Percentiles rank a stretch among this genome's conserved stretches.
Evolutionary conservation across 2,888 invertebrate species (phyloP).

Genomic region (Pherbina coryleti): DNA sequence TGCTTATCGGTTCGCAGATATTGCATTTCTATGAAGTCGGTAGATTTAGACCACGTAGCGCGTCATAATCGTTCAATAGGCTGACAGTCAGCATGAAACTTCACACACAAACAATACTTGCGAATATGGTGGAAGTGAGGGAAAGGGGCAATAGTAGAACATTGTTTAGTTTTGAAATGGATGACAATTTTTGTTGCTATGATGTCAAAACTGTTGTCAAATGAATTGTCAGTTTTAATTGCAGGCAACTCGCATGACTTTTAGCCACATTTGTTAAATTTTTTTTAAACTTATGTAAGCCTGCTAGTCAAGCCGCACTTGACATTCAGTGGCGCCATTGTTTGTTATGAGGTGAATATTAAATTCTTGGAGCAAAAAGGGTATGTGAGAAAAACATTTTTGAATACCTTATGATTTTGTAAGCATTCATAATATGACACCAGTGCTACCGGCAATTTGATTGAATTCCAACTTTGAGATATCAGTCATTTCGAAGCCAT

Average conservation of each 20-base stretch:
- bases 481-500: no score
- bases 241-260: neutral
- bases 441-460: no score
- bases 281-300: neutral
- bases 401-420: no score
- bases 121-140: neutral
- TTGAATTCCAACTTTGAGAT: no score
- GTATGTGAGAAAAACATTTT: no score
- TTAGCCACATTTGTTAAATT: neutral
- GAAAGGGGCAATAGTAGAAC: neutral
- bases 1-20: no score
- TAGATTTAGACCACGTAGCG: neutral
- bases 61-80: neutral
- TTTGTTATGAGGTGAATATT: neutral
- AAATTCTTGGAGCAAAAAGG: neutral
- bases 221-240: constrained; percentile 8
- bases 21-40: neutral
- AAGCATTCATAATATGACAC: no score
- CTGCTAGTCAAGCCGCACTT: no score
- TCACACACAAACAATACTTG: no score
- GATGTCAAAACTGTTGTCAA: neutral
- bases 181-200: neutral
- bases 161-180: neutral
- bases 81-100: neutral
- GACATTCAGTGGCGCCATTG: no score